These are phyloP conservation scores for Camptogramma bilineatum DNA, from an alignment of 2,888 invertebrate species.

Conservation along the genomic window DNA sequence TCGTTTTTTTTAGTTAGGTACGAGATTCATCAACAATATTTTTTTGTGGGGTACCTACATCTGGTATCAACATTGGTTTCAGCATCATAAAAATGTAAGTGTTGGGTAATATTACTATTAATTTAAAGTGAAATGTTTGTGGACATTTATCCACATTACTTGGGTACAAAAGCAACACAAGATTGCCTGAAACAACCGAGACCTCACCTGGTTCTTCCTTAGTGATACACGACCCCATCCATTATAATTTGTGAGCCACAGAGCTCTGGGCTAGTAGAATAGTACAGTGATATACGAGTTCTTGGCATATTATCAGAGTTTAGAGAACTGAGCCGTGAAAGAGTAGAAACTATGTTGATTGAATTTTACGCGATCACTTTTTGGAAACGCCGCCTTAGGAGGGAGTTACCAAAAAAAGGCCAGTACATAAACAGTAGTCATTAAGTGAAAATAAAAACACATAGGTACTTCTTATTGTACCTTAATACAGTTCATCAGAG, in stretches of 20 bases:
- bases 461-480: no score
- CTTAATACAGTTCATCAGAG: no score
- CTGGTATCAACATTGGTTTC: no score
- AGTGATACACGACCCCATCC: constrained; percentile 66
- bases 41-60: no score
- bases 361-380: no score
- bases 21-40: no score
- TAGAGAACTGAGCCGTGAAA: neutral
- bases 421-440: no score
- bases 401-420: no score
- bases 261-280: constrained; percentile 29
- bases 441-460: no score
- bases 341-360: neutral
- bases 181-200: constrained; percentile 16
- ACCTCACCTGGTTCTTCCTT: constrained; percentile 26
- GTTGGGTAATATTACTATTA: neutral
- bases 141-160: neutral
- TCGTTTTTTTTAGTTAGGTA: no score
- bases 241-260: constrained; percentile 66
- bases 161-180: neutral
- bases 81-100: no score
- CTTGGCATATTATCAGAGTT: neutral
- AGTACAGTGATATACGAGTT: constrained; percentile 36
- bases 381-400: no score
- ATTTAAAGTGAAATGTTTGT: neutral